A percentile compares a stretch with the other conserved stretches of the same genome.
phyloP scores from a whole-genome alignment of 1,140 invertebrate genomes.

The Ostrea denselamellosa region DNA sequence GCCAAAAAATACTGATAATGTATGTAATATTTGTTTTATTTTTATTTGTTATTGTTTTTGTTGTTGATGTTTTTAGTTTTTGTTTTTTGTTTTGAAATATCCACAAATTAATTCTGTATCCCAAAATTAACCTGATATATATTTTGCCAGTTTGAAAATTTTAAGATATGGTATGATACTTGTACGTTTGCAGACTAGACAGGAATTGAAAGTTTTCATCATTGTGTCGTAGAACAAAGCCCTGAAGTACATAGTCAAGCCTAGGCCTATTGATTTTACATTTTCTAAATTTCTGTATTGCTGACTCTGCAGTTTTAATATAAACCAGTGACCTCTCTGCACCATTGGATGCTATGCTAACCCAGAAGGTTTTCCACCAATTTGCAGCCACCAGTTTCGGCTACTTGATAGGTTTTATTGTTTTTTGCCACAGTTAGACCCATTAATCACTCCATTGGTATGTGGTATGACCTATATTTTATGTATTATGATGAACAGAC shows the following conservation, averaged over 20 bases:
- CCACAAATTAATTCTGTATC: no score
- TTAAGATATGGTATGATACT: no score
- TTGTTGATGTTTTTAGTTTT: no score
- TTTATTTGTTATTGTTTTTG: no score
- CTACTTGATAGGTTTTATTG: slow-evolving; percentile 22
- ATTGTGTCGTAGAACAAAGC: no score
- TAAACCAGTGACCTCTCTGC: background rate
- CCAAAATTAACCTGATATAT: no score
- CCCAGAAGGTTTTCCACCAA: background rate
- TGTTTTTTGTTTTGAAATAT: no score
- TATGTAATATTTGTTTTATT: no score
- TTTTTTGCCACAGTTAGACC: slow-evolving; percentile 22
- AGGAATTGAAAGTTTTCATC: background rate
- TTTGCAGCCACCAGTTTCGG: background rate
- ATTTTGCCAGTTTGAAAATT: no score
- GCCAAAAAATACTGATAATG: no score
- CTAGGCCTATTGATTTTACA: background rate
- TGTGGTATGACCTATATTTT: slow-evolving; percentile 32
- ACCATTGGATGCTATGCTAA: background rate
- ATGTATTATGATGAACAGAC: slow-evolving; percentile 5
- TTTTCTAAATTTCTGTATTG: background rate
- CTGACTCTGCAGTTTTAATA: background rate
- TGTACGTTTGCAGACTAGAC: no score
- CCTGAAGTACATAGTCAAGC: no score
- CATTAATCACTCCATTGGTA: slow-evolving; percentile 4